Base-by-base conservation (phyloP, 2,113 vertebrate species). In the Hippocampus barbouri region DNA sequence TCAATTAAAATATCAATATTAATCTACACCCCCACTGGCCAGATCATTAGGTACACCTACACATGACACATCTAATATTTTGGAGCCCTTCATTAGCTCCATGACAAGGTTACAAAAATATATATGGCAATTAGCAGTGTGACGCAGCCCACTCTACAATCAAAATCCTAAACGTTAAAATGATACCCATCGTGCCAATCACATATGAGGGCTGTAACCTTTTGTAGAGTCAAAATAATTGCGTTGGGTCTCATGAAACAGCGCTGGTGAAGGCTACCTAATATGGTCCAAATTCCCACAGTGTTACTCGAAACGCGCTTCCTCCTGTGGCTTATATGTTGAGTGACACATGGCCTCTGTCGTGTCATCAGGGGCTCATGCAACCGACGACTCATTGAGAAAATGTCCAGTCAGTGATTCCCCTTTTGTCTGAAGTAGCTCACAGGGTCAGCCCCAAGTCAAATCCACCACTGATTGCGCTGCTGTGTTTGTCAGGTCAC, bases 401-500 rank as follows among this genome's bases (percentile, higher is more conserved):
- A 81, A 76, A 40, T 77, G 68, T 73, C 67, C 73, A 77, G 72
- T 85, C 74, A 83, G 76, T 78, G 53, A 4, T 79, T 83, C 20
- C 72, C 60, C 62, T 72, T 70, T 60, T 60, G 54, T 57, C 64
- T 71, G 41, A 77, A 74, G n/a, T 53, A 54, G 25, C 41, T 77
- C 43, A 67, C 41, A 51, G 38, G 66, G 70, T 77, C 57, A 76
- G 23, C 25, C 59, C 54, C 66, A 38, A 74, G 53, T 61, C 62
- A 30, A 76, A 54, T 62, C n/a, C 2, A 49, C 15, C 41, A 45
- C 59, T 41, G 16, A 25, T 30, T 34, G 70, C 56, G 63, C 64
- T 70, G 78, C 54, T 71, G 66, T 73, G 30, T 70, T 25, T n/a
- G 23, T 18, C 72, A 86, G 89, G 66, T 79, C 69, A 47, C 54